Conservation (phyloP, 2,888 invertebrate species). For the Drosophila helvetica region DNA sequence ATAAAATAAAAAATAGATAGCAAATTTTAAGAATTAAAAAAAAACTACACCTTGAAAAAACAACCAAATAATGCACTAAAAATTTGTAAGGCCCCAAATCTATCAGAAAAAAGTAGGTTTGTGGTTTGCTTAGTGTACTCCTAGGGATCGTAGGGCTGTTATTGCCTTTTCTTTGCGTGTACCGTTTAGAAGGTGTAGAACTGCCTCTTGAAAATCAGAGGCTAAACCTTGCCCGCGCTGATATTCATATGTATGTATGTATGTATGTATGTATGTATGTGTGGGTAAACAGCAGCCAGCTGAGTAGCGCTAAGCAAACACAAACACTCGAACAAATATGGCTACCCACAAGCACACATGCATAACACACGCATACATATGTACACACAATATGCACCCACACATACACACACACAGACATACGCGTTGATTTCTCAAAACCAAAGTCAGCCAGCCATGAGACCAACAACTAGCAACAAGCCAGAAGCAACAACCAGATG, state of each 20-base stretch:
- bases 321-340: conserved; percentile 44
- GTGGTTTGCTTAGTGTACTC: too few species aligned
- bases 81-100: too few species aligned
- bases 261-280: conserved; percentile 11
- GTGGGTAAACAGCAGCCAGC: conserved; percentile 62
- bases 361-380: conserved; percentile 12
- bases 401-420: conserved; percentile 12
- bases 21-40: too few species aligned
- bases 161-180: too few species aligned
- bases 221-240: conserved; percentile 53
- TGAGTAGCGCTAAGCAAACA: conserved; percentile 72
- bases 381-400: conserved; percentile 4
- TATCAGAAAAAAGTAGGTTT: too few species aligned
- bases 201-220: conserved; percentile 22
- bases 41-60: too few species aligned
- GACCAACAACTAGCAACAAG: conserved; percentile 75
- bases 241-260: conserved; percentile 55
- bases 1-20: too few species aligned
- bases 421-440: conserved; percentile 76
- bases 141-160: too few species aligned
- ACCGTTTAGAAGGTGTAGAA: not conserved
- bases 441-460: conserved; percentile 76
- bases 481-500: conserved; percentile 36
- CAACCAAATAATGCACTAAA: too few species aligned
- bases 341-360: conserved; percentile 16